Percentiles rank a stretch among this genome's conserved stretches.
Evolutionary conservation across 2,888 invertebrate genomes (phyloP).

Genomic region (Caenorhabditis virilis): DNA sequence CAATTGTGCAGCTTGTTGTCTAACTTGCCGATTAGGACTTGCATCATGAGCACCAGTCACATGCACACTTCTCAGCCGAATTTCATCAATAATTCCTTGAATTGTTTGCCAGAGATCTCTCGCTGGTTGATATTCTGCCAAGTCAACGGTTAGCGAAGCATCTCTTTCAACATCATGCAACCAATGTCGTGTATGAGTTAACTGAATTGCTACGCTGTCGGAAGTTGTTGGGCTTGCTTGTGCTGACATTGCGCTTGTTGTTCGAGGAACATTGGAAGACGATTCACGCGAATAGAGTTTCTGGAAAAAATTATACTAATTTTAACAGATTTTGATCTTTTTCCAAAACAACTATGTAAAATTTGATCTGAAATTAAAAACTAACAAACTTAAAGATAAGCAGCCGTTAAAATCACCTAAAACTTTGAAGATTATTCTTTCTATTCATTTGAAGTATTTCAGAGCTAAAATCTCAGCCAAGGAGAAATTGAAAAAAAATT

Average conservation of each 20-base stretch:
- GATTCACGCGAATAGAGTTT: conserved; percentile 27
- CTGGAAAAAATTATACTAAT: neutral
- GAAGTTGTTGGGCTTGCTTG: neutral
- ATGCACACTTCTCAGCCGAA: conserved; percentile 30
- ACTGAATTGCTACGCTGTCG: conserved; percentile 28
- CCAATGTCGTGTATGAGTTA: conserved; percentile 60
- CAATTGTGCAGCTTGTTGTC: conserved; percentile 31
- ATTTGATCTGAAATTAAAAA: too few relatives aligned
- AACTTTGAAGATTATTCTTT: too few relatives aligned
- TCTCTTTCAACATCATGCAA: conserved; percentile 65
- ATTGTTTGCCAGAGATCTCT: conserved; percentile 43
- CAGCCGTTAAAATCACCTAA: too few relatives aligned
- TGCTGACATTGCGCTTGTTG: neutral
- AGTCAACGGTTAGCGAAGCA: conserved; percentile 59
- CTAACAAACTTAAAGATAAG: too few relatives aligned
- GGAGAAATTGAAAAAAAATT: too few relatives aligned
- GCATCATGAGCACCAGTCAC: conserved; percentile 35
- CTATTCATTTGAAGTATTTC: too few relatives aligned
- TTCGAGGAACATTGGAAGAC: conserved; percentile 17
- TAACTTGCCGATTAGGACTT: conserved; percentile 22
- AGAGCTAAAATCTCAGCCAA: too few relatives aligned
- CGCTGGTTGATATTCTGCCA: conserved; percentile 53
- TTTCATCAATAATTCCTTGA: conserved; percentile 40
- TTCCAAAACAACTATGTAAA: too few relatives aligned
- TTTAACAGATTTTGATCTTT: neutral